Evolutionary conservation across 1,140 invertebrate species (phyloP).

Genomic region (Caenorhabditis tropicalis): DNA sequence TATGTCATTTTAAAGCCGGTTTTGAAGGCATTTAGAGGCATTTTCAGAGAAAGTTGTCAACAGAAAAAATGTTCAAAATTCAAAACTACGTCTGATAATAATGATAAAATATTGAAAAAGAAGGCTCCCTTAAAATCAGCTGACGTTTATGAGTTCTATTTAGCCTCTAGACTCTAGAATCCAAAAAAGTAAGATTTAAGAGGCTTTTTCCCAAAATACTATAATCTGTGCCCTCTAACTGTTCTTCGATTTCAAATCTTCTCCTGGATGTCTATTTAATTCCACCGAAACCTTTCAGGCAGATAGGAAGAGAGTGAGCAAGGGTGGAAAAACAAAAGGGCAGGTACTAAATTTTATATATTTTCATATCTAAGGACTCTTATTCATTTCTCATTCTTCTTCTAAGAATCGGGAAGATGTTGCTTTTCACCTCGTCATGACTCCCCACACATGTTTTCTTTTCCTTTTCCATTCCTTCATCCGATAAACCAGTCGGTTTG

Average conservation of each 20-base stretch:
- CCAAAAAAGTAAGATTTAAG: too few relatives aligned
- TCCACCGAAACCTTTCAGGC: background rate
- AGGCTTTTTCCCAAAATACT: too few relatives aligned
- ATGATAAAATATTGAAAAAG: too few relatives aligned
- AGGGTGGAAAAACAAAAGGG: background rate
- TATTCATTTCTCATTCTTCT: background rate
- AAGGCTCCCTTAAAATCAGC: too few relatives aligned
- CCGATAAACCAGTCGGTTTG: constrained; percentile 30
- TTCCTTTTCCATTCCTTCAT: background rate
- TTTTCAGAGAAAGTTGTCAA: too few relatives aligned
- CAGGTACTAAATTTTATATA: background rate
- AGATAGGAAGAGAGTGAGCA: background rate
- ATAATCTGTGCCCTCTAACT: too few relatives aligned
- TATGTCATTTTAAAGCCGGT: too few relatives aligned
- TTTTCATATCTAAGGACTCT: background rate
- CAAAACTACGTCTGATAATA: too few relatives aligned
- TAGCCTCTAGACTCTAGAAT: too few relatives aligned
- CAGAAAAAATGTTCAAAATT: too few relatives aligned
- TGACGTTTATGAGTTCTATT: too few relatives aligned
- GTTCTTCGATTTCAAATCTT: background rate
- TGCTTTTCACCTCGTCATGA: background rate
- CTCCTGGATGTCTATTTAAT: background rate
- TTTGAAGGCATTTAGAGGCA: too few relatives aligned
- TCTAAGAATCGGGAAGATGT: background rate
- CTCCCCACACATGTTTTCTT: background rate